phyloP scores from a whole-genome alignment of 2,888 invertebrate genomes.

The Drosophila meridiana region DNA sequence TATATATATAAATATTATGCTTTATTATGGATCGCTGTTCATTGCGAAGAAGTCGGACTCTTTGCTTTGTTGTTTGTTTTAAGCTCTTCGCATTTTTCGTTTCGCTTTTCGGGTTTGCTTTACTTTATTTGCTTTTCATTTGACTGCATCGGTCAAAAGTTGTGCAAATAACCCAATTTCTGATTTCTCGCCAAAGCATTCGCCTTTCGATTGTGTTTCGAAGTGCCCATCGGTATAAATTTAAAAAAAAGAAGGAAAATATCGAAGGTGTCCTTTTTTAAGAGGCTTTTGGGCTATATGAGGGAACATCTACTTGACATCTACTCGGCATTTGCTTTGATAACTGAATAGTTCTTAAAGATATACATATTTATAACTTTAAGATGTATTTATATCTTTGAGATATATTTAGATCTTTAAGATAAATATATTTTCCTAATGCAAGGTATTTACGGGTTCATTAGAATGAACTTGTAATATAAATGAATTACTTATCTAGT shows the following conservation, averaged over 20 bases:
- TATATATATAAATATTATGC: background rate
- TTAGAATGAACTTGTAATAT: background rate
- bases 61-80: slow-evolving; percentile 10
- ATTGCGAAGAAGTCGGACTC: background rate
- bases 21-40: background rate
- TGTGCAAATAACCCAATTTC: background rate
- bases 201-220: background rate
- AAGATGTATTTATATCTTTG: no score
- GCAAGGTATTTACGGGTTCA: no score
- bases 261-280: background rate
- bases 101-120: background rate
- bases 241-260: background rate
- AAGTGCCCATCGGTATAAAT: background rate
- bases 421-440: background rate
- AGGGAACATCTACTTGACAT: background rate
- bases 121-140: slow-evolving; percentile 25
- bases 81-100: background rate
- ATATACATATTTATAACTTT: background rate
- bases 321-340: background rate
- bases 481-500: background rate
- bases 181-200: background rate
- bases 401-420: background rate
- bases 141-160: slow-evolving; percentile 13
- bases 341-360: background rate
- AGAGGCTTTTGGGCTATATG: background rate